These are phyloP conservation scores for Phymorhynchus buccinoides DNA, from an alignment of 1,140 invertebrate genomes.

Conservation along the genomic window DNA sequence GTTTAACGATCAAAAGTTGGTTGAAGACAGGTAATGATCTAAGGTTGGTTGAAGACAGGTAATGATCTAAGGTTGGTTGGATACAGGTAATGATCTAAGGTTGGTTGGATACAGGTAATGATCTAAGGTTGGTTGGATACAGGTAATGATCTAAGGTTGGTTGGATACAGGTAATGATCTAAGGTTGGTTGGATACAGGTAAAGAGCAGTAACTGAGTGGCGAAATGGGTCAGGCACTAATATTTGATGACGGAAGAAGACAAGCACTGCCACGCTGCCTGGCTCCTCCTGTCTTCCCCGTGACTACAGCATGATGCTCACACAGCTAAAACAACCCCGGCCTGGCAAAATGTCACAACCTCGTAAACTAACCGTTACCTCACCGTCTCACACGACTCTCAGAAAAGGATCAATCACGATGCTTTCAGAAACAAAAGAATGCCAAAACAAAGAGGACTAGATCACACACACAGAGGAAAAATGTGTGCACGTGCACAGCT, in stretches of 20 bases:
- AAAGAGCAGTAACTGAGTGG: background rate
- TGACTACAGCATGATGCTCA: background rate
- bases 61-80: background rate
- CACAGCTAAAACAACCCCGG: background rate
- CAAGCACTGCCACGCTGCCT: background rate
- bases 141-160: background rate
- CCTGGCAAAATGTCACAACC: constrained; percentile 5
- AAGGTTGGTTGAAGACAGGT: background rate
- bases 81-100: background rate
- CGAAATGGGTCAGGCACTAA: background rate
- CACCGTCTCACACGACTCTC: background rate
- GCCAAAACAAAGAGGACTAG: too few species aligned
- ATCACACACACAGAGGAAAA: too few species aligned
- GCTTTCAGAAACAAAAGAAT: background rate
- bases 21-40: too few species aligned
- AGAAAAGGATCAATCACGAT: background rate
- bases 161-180: background rate
- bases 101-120: background rate
- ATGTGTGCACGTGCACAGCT: too few species aligned
- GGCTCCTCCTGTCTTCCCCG: background rate
- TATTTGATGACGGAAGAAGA: background rate
- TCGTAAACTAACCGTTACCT: constrained; percentile 6
- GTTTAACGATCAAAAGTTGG: too few species aligned
- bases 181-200: background rate
- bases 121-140: background rate